phyloP scores from a whole-genome alignment of 30 jellyfish, hydroid and myxozoan species.

The Clytia hemisphaerica region DNA sequence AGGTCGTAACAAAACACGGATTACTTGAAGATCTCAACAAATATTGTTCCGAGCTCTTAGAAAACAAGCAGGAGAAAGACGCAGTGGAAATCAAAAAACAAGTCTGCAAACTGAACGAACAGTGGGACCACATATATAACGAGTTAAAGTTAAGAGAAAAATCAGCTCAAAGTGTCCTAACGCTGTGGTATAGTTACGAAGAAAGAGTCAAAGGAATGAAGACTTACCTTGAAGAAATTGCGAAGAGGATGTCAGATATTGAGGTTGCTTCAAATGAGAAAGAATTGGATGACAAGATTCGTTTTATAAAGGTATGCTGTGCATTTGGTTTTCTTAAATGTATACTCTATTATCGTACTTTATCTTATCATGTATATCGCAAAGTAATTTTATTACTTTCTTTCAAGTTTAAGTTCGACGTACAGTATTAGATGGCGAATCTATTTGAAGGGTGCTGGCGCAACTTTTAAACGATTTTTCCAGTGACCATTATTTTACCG shows the following conservation, averaged over 20 bases:
- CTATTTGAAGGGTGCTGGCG: no score
- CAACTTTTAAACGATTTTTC: no score
- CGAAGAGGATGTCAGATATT: background rate
- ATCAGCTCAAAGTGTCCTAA: constrained; percentile 36
- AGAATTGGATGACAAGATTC: background rate
- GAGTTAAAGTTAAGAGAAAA: constrained; percentile 48
- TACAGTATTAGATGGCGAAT: no score
- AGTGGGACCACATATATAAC: constrained; percentile 70
- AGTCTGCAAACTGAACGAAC: constrained; percentile 50
- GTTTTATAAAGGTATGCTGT: background rate
- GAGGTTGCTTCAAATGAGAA: background rate
- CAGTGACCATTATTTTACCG: no score
- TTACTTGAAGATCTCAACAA: background rate
- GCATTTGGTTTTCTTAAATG: background rate
- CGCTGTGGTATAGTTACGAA: constrained; percentile 62
- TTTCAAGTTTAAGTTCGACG: no score
- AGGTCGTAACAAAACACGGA: background rate
- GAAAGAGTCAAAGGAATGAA: constrained; percentile 38
- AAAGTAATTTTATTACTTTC: no score
- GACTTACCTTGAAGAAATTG: constrained; percentile 39
- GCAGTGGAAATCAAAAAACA: constrained; percentile 54
- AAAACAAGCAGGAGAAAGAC: constrained; percentile 34
- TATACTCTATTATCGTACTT: no score
- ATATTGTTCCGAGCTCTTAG: background rate
- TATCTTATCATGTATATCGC: no score